Percentiles rank a stretch among this genome's conserved stretches.
Conservation (phyloP, 2,113 vertebrate species). For the Mus musculus region DNA sequence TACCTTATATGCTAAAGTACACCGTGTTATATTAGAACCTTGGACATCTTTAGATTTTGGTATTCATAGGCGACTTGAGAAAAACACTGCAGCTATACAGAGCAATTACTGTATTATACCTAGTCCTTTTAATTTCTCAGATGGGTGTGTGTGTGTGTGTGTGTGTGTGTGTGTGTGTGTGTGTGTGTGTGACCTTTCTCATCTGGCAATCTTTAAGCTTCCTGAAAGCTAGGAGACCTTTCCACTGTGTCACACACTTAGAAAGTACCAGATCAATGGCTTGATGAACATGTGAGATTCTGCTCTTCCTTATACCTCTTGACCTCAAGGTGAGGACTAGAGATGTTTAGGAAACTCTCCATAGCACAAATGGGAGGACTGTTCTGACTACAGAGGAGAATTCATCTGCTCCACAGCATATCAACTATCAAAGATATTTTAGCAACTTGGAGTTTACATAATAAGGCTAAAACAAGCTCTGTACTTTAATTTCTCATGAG, state of each 20-base stretch:
- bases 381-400: neutral
- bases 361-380: neutral
- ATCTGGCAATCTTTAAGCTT: neutral
- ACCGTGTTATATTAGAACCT: neutral
- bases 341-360: neutral
- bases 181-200: neutral
- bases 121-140: neutral
- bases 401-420: neutral
- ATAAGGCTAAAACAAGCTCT: neutral
- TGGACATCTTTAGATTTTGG: neutral
- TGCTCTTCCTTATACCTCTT: neutral
- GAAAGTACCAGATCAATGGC: neutral
- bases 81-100: too few relatives aligned
- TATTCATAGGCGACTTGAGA: neutral
- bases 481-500: constrained; percentile 16
- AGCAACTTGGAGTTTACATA: constrained; percentile 25
- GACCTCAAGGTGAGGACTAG: neutral
- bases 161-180: neutral
- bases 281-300: neutral
- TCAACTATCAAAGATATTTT: neutral
- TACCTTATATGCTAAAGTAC: neutral
- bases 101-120: neutral
- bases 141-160: neutral
- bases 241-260: neutral
- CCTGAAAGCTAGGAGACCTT: neutral